Conservation (phyloP, 2,888 invertebrate genomes). For the Tachina grossa region DNA sequence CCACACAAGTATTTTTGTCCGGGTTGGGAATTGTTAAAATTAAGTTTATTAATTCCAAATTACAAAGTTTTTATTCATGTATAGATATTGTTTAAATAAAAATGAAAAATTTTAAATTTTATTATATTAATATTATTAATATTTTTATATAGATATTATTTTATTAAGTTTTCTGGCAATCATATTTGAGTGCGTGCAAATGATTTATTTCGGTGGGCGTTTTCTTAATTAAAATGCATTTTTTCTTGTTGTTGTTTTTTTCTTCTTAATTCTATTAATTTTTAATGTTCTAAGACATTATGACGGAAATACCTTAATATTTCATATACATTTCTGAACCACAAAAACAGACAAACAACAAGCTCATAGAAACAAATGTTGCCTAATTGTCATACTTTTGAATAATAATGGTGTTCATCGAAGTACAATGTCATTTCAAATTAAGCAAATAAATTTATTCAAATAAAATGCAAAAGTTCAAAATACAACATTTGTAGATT, state of each 20-base stretch:
- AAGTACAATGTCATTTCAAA: conserved; percentile 53
- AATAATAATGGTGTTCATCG: conserved; percentile 49
- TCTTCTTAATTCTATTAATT: not conserved
- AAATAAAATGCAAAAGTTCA: conserved; percentile 50
- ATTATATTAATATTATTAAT: too few species aligned
- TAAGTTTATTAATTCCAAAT: too few species aligned
- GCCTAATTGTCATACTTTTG: conserved; percentile 53
- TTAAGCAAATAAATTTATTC: conserved; percentile 37
- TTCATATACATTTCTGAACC: conserved; percentile 28
- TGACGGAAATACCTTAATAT: conserved; percentile 68
- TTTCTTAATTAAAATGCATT: conserved; percentile 59
- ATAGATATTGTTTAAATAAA: too few species aligned
- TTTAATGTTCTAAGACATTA: conserved; percentile 46
- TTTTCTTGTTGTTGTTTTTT: conserved; percentile 9
- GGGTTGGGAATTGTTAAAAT: too few species aligned
- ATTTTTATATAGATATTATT: conserved; percentile 1
- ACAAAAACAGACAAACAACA: not conserved
- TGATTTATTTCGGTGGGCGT: conserved; percentile 61
- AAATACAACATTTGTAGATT: conserved; percentile 9
- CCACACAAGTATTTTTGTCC: too few species aligned
- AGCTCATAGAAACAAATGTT: conserved; percentile 45
- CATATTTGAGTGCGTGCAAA: conserved; percentile 54
- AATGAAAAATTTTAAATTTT: too few species aligned
- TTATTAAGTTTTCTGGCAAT: conserved; percentile 42
- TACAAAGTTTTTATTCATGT: too few species aligned